phyloP scores from a whole-genome alignment of 2,888 invertebrate genomes.

The Chloromyia formosa region DNA sequence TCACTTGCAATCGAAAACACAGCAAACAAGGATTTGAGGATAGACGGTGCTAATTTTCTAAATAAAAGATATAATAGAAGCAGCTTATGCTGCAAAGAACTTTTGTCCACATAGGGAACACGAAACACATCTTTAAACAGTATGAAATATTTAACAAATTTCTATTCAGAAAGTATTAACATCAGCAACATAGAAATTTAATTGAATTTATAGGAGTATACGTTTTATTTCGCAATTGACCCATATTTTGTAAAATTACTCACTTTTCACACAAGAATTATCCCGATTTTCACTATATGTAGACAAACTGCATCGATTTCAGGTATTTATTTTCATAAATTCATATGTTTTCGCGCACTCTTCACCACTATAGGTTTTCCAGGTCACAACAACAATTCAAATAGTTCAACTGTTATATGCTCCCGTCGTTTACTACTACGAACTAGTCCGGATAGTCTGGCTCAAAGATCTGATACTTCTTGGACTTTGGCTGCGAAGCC shows the following conservation, averaged over 20 bases:
- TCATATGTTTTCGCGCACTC: not conserved
- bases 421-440: conserved; percentile 12
- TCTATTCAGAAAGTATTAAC: no score
- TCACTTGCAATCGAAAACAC: no score
- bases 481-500: not conserved
- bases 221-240: not conserved
- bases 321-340: not conserved
- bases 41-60: no score
- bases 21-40: no score
- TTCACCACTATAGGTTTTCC: conserved; percentile 6
- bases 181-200: no score
- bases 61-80: no score
- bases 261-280: not conserved
- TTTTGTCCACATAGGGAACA: no score
- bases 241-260: not conserved
- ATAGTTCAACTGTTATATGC: not conserved
- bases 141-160: no score
- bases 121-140: no score
- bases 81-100: no score
- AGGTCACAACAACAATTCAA: conserved; percentile 23
- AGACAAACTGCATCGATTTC: not conserved
- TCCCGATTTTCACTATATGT: not conserved
- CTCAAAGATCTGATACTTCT: not conserved
- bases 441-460: conserved; percentile 12
- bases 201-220: no score